Evolutionary conservation across 2,113 vertebrate genomes (phyloP).

Genomic region (Alexandromys fortis): DNA sequence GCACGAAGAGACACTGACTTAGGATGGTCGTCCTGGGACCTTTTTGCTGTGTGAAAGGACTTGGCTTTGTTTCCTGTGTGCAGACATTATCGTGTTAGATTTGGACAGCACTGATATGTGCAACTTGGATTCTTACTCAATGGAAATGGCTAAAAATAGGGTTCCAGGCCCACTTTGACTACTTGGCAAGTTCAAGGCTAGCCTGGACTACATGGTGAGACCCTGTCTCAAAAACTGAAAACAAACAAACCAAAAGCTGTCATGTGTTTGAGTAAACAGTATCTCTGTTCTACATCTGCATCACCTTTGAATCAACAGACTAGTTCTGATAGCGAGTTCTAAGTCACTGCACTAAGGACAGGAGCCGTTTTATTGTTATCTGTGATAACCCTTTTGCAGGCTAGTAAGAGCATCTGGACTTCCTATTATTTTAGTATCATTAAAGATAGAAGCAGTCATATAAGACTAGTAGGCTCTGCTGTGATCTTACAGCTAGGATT

Average conservation of each 20-base stretch:
- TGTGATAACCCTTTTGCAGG: conserved; percentile 71
- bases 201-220: not conserved
- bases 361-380: conserved; percentile 68
- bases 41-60: not conserved
- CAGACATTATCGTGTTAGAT: conserved; percentile 29
- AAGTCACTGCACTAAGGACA: conserved; percentile 52
- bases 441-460: not conserved
- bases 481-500: conserved; percentile 56
- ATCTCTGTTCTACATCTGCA: conserved; percentile 51
- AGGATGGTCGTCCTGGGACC: conserved; percentile 56
- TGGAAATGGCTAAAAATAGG: conserved; percentile 26
- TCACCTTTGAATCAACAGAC: conserved; percentile 46
- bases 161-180: too few relatives aligned
- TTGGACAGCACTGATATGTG: conserved; percentile 23
- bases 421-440: conserved; percentile 44
- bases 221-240: not conserved
- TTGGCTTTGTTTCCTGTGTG: not conserved
- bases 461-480: not conserved
- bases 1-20: conserved; percentile 93
- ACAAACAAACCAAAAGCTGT: not conserved
- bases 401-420: not conserved
- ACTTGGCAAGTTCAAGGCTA: not conserved
- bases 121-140: conserved; percentile 34
- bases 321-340: conserved; percentile 55
- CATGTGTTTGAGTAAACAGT: conserved; percentile 26